Base-by-base conservation (phyloP, 2,888 invertebrate species). In the Acrobasis suavella region DNA sequence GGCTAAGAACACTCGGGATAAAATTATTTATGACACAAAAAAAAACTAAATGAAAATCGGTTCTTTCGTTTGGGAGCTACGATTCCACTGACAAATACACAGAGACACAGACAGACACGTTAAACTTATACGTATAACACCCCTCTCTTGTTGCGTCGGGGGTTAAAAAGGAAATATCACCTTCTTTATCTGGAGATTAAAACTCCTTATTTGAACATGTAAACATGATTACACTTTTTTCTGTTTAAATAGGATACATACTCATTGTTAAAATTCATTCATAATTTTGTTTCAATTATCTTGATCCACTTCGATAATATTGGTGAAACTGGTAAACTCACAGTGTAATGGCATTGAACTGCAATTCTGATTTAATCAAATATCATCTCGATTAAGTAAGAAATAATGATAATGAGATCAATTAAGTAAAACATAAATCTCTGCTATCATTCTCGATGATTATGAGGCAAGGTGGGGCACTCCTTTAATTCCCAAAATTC, bases 371-470 rank as follows among this genome's bases (percentile, higher is more conserved):
- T 60, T 51, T 22, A 51, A 51, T 60, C 60, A 60, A 60, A 60
- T 60, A 60, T 60, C 51, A 60, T 51, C 60, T 60, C 51, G 51
- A 60, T 60, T 60, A 60, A 39, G 51, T 42, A 60, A 60, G 51
- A 60, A 50, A 50, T 60, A 50, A 60, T 60, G 39, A 51, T 60
- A 60, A 60, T 51, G 22, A 51, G 60, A 14, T 39, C 60, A 60
- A 60, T 60, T 52, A 50, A 60, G 39, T 60, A 16, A 52, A 38
- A 51, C 60, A 60, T 60, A 60, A 60, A 60, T 60, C 60, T 60
- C 60, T 17, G 60, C 60, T 60, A 60, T 60, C 60, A 60, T 60
- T 51, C 60, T 60, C 60, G 60, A 60, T 60, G 60, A 60, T 59
- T 63, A 50, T 58, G 60, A 58, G 12, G 50, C 51, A 51, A 60